A percentile compares a stretch with the other conserved stretches of the same genome.
Evolutionary conservation across 1,140 invertebrate species (phyloP).

Genomic region (Cyclina sinensis): DNA sequence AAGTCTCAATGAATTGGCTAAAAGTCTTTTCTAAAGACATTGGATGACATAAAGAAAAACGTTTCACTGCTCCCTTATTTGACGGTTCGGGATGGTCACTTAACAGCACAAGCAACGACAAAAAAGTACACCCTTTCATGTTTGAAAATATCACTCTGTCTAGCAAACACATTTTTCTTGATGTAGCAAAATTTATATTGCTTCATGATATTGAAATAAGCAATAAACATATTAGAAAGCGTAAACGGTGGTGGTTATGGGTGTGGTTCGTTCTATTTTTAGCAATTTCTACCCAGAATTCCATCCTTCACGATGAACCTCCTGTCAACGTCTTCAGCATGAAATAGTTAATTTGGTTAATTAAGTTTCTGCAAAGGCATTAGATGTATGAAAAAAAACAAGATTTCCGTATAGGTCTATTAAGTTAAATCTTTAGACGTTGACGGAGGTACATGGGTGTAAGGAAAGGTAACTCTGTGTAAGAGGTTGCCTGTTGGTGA

Average conservation of each 20-base stretch:
- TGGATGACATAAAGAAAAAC: no score
- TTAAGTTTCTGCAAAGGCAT: no score
- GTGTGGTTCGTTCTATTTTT: conserved; percentile 44
- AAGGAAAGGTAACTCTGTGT: conserved; percentile 7
- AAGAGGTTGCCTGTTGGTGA: conserved; percentile 30
- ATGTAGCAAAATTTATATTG: conserved; percentile 51
- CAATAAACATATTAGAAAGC: conserved; percentile 63
- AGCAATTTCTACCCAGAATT: conserved; percentile 16
- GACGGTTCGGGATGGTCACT: conserved; percentile 14
- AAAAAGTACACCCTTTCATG: conserved; percentile 6
- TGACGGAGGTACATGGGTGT: neutral
- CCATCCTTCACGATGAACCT: neutral
- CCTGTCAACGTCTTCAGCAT: neutral
- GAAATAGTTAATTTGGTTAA: neutral
- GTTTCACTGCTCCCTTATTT: no score
- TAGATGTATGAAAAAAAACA: no score
- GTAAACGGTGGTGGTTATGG: conserved; percentile 61
- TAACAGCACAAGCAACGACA: neutral
- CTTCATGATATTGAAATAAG: conserved; percentile 56
- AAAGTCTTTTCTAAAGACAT: no score
- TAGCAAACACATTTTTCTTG: conserved; percentile 4
- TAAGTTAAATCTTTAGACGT: neutral
- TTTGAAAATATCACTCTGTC: conserved; percentile 28
- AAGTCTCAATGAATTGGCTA: no score
- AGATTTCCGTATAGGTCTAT: no score